Evolutionary conservation across 1,140 invertebrate species (phyloP), one percentile per base, ranked within the genome.

Genomic region (Drosophila kikkawai): DNA sequence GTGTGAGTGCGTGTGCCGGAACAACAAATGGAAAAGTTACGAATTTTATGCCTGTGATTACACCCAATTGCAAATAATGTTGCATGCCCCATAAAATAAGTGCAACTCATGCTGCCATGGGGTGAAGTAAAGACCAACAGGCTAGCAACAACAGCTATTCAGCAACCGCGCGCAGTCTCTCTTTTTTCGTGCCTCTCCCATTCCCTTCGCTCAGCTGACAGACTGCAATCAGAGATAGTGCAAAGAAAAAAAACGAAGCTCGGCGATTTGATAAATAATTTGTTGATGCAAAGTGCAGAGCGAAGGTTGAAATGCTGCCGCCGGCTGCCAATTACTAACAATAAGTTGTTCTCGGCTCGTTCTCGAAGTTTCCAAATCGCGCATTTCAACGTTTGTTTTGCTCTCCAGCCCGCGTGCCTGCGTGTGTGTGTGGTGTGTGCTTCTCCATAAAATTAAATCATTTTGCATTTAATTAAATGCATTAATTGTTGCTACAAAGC

Each of bases 381-480:
- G 56, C 69, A 9, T 32, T 34, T 41, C 11, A 34, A n/a, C 48
- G 51, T 53, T 66, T 74, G 67, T 69, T 67, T 75, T 56, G 57
- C 63, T 67, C 57, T 60, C 56, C 55, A 44, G 12, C n/a, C 37
- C 36, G 44, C 12, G 13, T 50, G 55, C n/a, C 8, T 67, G 45
- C 39, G 70, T 68, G 58, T 71, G 42, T 37, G 11, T 51, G 42
- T 17, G 56, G 44, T 58, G 67, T 77, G 48, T 68, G 80, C 80
- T 84, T 79, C 75, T 75, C 42, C 64, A 71, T 81, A 69, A 84
- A 79, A 63, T 61, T 47, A 50, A 87, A 84, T 88, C 63, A 79
- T 78, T 87, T 81, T 84, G 85, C 85, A 84, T 84, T 87, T 84
- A 80, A 88, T 87, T 88, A 77, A 87, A 61, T 80, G 80, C 70